phyloP scores from a whole-genome alignment of 2,888 invertebrate genomes.

The Sarcophaga variegata region DNA sequence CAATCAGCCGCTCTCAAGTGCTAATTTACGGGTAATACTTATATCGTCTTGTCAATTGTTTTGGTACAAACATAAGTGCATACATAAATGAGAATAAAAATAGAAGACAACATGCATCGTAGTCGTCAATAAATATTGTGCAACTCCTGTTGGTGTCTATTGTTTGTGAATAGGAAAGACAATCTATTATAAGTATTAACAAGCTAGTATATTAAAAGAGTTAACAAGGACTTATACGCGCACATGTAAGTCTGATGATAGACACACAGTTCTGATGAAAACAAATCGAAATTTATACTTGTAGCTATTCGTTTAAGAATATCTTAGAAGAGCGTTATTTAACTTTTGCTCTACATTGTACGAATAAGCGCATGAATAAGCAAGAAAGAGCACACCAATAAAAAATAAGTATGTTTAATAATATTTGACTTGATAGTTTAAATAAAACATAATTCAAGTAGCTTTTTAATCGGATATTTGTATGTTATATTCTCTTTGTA shows the following conservation, averaged over 20 bases:
- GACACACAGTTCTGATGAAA: constrained; percentile 1
- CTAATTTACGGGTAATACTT: neutral
- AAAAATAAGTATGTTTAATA: too few relatives aligned
- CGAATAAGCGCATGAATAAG: too few relatives aligned
- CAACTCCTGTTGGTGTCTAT: neutral
- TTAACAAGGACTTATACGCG: neutral
- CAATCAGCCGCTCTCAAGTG: neutral
- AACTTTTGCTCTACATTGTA: too few relatives aligned
- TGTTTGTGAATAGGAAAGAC: constrained; percentile 11
- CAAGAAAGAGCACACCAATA: too few relatives aligned
- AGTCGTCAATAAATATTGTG: neutral
- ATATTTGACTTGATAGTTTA: too few relatives aligned
- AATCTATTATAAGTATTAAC: constrained; percentile 29
- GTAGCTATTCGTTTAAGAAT: too few relatives aligned
- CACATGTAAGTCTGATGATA: neutral
- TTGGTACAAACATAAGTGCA: neutral
- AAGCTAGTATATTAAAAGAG: constrained; percentile 5
- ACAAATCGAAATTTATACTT: neutral
- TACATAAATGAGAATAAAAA: neutral
- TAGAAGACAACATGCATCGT: neutral
- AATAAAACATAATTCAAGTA: too few relatives aligned
- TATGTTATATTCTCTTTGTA: constrained; percentile 1
- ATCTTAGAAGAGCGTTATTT: too few relatives aligned
- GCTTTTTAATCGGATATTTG: too few relatives aligned
- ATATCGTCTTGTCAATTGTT: neutral